Evolutionary conservation across 2,797 vertebrate species (phyloP).

Genomic region (Gephyroberyx darwinii): DNA sequence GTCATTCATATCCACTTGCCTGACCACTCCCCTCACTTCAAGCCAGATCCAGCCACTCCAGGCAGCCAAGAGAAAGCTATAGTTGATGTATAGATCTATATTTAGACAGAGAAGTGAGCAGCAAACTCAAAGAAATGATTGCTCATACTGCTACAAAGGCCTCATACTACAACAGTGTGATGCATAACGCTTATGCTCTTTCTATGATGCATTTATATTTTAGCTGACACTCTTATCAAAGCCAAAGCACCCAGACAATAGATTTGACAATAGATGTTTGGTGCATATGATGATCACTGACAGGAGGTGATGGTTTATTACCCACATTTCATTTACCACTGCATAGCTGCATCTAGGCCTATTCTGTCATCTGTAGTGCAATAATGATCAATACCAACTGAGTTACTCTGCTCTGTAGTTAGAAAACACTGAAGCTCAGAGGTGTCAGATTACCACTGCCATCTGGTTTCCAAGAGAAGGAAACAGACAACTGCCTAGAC

Average conservation of each 20-base stretch:
- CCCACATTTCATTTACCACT: too few species aligned
- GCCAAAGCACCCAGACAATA: background rate
- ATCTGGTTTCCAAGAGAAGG: slow-evolving; percentile 7
- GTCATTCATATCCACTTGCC: slow-evolving; percentile 1
- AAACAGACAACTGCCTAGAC: background rate
- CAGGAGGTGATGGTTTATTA: too few species aligned
- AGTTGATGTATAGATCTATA: slow-evolving; percentile 54
- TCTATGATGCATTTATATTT: background rate
- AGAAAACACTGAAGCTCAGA: slow-evolving; percentile 27
- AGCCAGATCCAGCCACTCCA: slow-evolving; percentile 32
- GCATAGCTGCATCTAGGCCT: too few species aligned
- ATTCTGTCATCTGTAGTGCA: background rate
- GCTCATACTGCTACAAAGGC: slow-evolving; percentile 26
- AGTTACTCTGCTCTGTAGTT: slow-evolving; percentile 32
- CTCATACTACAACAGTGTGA: slow-evolving; percentile 7
- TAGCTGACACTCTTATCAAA: background rate
- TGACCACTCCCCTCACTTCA: slow-evolving; percentile 15
- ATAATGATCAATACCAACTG: slow-evolving; percentile 46
- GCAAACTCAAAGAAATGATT: slow-evolving; percentile 31
- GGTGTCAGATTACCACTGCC: slow-evolving; percentile 14
- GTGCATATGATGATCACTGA: too few species aligned
- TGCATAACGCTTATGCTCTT: background rate
- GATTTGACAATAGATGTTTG: background rate
- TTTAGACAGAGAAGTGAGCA: slow-evolving; percentile 62
- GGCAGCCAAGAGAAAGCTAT: too few species aligned